Base-by-base conservation (phyloP, 2,113 vertebrate genomes). In the Cinclus mexicanus region DNA sequence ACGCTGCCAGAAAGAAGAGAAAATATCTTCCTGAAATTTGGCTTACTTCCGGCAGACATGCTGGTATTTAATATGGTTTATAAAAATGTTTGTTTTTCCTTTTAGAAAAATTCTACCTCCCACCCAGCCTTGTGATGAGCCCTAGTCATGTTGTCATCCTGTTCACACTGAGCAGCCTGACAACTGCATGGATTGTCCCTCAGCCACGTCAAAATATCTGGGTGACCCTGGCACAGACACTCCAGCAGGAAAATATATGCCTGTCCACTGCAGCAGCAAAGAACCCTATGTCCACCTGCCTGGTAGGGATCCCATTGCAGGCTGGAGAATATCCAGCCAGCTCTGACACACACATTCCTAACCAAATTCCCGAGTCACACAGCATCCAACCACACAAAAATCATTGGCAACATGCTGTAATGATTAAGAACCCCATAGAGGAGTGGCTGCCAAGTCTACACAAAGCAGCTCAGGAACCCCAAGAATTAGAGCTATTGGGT, bases 1-100 rank as follows among this genome's bases (percentile, higher is more conserved):
- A 49, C 2, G 1, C 12, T 0, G 5, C 33, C 4, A 1, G 44
- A 18, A n/a, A 13, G 12, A 8, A 7, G 18, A 49, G 9, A 64
- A 10, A 23, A 10, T 16, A 22, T 7, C 14, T 16, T 64, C 41
- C 14, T 31, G 6, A 64, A 2, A 31, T 15, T 2, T 6, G 14
- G 24, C 6, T 37, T 14, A 14, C 3, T 26, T 49, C 12, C 0
- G 0, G 11, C 33, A 47, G 14, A 44, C 23, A 14, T 7, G 13
- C 12, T 12, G 21, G 24, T 11, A 4, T 25, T 26, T 35, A 25
- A 35, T 14, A 10, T 20, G 5, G 5, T 26, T 25, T 26, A 68
- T 37, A 37, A 37, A 35, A 68, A 44, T 31, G 29, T 44, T 39
- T 28, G 33, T 23, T 41, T 39, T 42, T 64, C 28, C 20, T 64